These are phyloP conservation scores for Alviniconcha strummeri DNA, from an alignment of 2,888 invertebrate genomes.

Conservation along the genomic window DNA sequence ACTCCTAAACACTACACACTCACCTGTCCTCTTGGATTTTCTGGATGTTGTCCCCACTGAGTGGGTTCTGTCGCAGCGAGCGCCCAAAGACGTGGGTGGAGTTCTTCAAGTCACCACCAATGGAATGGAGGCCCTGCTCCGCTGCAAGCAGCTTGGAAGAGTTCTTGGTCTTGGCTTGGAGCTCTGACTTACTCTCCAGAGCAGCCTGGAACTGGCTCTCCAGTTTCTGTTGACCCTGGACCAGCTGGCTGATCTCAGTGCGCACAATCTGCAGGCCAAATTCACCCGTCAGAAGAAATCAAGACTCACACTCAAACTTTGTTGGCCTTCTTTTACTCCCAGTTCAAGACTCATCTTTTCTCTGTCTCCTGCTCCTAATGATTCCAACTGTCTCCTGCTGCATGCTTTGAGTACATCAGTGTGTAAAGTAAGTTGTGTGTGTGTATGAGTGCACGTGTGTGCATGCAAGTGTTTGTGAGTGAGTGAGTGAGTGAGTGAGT, in stretches of 20 bases:
- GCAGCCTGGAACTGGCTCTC: slow-evolving; percentile 67
- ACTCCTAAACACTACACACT: background rate
- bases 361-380: too few species aligned
- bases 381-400: too few species aligned
- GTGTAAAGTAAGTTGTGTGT: too few species aligned
- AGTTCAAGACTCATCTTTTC: too few species aligned
- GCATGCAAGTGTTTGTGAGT: too few species aligned
- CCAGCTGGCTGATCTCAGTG: slow-evolving; percentile 63
- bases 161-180: slow-evolving; percentile 56
- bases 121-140: slow-evolving; percentile 55
- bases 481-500: too few species aligned
- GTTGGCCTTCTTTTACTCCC: too few species aligned
- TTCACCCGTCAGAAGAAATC: too few species aligned
- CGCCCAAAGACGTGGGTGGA: slow-evolving; percentile 69
- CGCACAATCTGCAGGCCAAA: slow-evolving; percentile 62
- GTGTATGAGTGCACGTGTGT: too few species aligned
- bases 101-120: slow-evolving; percentile 66
- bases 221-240: slow-evolving; percentile 65
- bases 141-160: slow-evolving; percentile 54
- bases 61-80: slow-evolving; percentile 68
- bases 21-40: slow-evolving; percentile 72
- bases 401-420: too few species aligned
- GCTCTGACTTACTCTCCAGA: slow-evolving; percentile 59
- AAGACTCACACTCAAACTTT: too few species aligned
- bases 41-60: slow-evolving; percentile 68